Percentiles rank a stretch among this genome's conserved stretches.
phyloP scores from a whole-genome alignment of 2,797 vertebrate genomes.

The Channallabes apus region DNA sequence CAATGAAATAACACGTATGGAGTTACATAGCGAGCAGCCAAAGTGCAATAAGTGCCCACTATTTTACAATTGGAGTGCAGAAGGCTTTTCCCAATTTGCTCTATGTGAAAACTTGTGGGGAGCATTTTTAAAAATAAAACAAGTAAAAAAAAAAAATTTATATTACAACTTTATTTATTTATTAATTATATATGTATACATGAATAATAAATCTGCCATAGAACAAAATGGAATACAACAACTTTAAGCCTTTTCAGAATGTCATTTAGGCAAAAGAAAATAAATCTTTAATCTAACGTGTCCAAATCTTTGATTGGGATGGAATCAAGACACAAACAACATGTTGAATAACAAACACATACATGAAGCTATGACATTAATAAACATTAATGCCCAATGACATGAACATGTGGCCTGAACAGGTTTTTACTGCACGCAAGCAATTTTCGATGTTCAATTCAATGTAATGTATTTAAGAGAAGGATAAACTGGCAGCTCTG shows the following conservation, averaged over 20 bases:
- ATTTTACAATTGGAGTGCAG: neutral
- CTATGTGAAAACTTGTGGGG: neutral
- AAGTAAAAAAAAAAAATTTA: neutral
- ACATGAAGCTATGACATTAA: conserved; percentile 35
- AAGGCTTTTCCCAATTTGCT: neutral
- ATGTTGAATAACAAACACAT: conserved; percentile 17
- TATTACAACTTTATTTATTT: neutral
- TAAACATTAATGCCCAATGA: conserved; percentile 38
- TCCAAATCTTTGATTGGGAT: conserved; percentile 34
- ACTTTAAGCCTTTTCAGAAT: neutral
- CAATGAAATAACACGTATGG: neutral
- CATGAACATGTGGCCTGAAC: neutral
- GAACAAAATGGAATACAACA: neutral
- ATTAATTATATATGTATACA: neutral
- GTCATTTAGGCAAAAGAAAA: neutral
- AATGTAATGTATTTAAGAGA: neutral
- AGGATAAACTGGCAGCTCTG: neutral
- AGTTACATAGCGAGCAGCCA: neutral
- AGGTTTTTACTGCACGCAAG: conserved; percentile 13
- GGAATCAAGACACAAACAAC: conserved; percentile 42
- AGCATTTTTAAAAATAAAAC: neutral
- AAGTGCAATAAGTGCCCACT: neutral
- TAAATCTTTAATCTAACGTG: neutral
- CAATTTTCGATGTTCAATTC: neutral
- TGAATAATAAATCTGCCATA: neutral